Base-by-base conservation (phyloP, 2,888 invertebrate genomes). In the Sussaba pulchella region DNA sequence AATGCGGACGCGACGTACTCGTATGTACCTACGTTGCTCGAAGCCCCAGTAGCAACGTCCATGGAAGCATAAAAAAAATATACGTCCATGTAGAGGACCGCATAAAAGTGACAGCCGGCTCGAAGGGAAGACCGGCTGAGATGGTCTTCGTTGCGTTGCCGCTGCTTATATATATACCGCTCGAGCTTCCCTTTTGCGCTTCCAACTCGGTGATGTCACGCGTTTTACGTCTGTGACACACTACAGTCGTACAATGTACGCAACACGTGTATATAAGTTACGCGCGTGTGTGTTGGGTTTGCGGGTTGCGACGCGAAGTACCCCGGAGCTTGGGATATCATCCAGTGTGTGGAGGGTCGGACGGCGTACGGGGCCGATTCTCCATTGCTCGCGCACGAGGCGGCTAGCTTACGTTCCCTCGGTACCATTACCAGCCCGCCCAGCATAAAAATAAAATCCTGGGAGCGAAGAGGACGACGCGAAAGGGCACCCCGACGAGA, bases 391-490 rank as follows among this genome's bases (percentile, higher is more conserved):
- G 54, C 19, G 41, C 54, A 50, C 50, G 86, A 84, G 83, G 83
- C 81, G 83, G n/a, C n/a, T n/a, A 86, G 84, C 86, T 88, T 87
- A 88, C 85, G 86, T 86, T 84, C 85, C 84, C 83, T 81, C 80
- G 64, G 77, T 83, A 84, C 87, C 85, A 86, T 88, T 88, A 87
- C 87, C 83, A 2, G 82, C 83, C 83, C 83, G 83, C 84, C 66
- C 82, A 76, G 84, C 82, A 84, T 86, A 85, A 87, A 88, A 87
- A 87, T 87, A 86, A 87, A 87, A 85, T 85, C 85, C 75, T 75
- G 75, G 78, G 79, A 83, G 77, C 61, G 83, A 43, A 21, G 50
- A 50, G 64, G 39, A 21, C 14, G 12, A 17, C 64, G 36, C 41
- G 70, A 19, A 12, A 9, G 41, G 9, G 43, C 63, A 43, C 31